Conservation (phyloP, 2,113 vertebrate species). For the Cacatua alba region DNA sequence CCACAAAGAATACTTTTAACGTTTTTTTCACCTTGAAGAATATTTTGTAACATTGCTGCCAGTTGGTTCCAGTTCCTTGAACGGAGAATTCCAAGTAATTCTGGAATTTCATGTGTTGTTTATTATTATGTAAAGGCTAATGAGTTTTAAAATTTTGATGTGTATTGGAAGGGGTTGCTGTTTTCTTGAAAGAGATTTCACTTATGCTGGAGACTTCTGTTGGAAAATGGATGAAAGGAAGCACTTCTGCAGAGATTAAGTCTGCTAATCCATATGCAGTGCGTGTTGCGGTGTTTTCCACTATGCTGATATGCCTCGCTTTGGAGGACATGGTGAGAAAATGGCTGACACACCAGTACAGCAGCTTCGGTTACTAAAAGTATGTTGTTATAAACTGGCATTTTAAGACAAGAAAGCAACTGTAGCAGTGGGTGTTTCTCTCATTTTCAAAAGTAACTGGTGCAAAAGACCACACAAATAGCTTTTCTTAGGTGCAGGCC, state of each 20-base stretch:
- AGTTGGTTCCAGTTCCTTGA: background rate
- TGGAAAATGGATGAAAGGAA: background rate
- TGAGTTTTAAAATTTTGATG: background rate
- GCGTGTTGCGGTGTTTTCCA: background rate
- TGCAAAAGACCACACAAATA: background rate
- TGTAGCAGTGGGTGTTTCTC: background rate
- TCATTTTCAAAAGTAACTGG: background rate
- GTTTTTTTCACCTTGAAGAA: background rate
- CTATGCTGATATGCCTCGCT: fast-evolving
- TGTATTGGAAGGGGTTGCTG: background rate
- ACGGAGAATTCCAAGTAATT: background rate
- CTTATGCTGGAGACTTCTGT: background rate
- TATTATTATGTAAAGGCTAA: background rate
- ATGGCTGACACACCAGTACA: background rate
- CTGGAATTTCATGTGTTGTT: background rate
- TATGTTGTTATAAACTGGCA: background rate
- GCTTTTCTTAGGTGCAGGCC: background rate
- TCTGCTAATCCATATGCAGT: background rate
- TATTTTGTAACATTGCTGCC: background rate
- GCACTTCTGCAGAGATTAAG: background rate
- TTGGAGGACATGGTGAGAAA: background rate
- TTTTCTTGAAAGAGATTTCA: background rate
- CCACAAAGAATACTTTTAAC: background rate
- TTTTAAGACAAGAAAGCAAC: background rate
- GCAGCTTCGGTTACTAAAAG: background rate